phyloP scores from a whole-genome alignment of 1,140 invertebrate genomes.

The Papilio helenus region DNA sequence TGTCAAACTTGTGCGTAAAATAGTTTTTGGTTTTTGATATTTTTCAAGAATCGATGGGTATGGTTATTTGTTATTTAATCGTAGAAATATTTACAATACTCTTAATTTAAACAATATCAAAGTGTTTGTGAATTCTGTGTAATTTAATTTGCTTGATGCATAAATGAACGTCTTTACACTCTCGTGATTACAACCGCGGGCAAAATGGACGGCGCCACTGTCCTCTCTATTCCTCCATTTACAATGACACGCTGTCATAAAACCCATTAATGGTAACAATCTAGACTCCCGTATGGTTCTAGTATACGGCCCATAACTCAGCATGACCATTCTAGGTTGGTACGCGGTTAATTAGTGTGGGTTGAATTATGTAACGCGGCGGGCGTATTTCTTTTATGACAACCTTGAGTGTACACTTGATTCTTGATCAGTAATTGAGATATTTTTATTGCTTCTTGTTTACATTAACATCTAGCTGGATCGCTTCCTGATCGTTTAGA shows the following conservation, averaged over 20 bases:
- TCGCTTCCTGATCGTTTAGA: conserved; percentile 64
- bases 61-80: too few species aligned
- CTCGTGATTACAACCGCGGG: not conserved
- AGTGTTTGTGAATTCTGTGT: too few species aligned
- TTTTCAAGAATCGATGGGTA: too few species aligned
- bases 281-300: conserved; percentile 50
- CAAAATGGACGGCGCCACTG: conserved; percentile 46
- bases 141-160: too few species aligned
- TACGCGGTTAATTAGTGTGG: conserved; percentile 72
- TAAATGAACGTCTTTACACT: too few species aligned
- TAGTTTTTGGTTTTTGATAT: not conserved
- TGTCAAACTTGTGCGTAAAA: not conserved
- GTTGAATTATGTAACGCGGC: conserved; percentile 70
- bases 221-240: conserved; percentile 62
- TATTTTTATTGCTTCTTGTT: conserved; percentile 71
- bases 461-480: conserved; percentile 59
- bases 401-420: conserved; percentile 73
- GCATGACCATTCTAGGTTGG: conserved; percentile 64
- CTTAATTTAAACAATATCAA: too few species aligned
- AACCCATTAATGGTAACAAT: conserved; percentile 58
- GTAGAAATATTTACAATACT: too few species aligned
- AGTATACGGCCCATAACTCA: conserved; percentile 56
- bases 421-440: conserved; percentile 70
- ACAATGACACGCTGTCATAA: conserved; percentile 65
- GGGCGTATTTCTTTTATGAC: conserved; percentile 68